Conservation (phyloP, 2,113 vertebrate genomes). For the Syngnathus scovelli region DNA sequence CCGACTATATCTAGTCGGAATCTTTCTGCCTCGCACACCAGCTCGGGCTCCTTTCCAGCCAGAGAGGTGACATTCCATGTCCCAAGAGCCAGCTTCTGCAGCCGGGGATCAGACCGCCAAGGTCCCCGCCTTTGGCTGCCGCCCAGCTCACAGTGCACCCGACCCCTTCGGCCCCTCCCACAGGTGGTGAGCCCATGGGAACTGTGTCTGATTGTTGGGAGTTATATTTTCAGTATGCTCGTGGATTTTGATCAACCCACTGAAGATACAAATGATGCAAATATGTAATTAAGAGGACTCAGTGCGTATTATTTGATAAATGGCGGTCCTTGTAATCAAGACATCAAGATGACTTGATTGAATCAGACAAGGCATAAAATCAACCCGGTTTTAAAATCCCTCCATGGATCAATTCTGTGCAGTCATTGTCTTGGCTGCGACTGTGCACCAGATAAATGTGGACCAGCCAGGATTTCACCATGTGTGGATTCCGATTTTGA, state of each 20-base stretch:
- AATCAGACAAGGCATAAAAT: slow-evolving; percentile 65
- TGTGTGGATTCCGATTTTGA: slow-evolving; percentile 11
- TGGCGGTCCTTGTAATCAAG: slow-evolving; percentile 54
- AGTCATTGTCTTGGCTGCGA: slow-evolving; percentile 26
- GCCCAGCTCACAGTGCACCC: too few species aligned
- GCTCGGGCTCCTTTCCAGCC: too few species aligned
- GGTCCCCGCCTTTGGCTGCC: too few species aligned
- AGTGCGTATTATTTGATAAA: slow-evolving; percentile 38
- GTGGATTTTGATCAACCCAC: not conserved
- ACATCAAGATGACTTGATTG: slow-evolving; percentile 50
- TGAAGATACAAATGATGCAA: not conserved
- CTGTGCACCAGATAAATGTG: slow-evolving; percentile 24
- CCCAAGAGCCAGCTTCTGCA: too few species aligned
- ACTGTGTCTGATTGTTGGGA: not conserved
- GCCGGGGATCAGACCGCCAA: too few species aligned
- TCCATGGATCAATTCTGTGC: slow-evolving; percentile 30
- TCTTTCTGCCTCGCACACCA: too few species aligned
- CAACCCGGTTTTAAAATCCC: slow-evolving; percentile 47
- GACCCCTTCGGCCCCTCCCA: too few species aligned
- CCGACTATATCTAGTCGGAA: too few species aligned
- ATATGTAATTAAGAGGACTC: not conserved
- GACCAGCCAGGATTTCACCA: slow-evolving; percentile 30
- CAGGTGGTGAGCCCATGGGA: too few species aligned
- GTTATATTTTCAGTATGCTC: not conserved
- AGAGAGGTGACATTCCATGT: too few species aligned